Percentiles rank a stretch among this genome's conserved stretches.
Evolutionary conservation across 2,113 vertebrate genomes (phyloP).

Genomic region (Lophotis ruficrista): DNA sequence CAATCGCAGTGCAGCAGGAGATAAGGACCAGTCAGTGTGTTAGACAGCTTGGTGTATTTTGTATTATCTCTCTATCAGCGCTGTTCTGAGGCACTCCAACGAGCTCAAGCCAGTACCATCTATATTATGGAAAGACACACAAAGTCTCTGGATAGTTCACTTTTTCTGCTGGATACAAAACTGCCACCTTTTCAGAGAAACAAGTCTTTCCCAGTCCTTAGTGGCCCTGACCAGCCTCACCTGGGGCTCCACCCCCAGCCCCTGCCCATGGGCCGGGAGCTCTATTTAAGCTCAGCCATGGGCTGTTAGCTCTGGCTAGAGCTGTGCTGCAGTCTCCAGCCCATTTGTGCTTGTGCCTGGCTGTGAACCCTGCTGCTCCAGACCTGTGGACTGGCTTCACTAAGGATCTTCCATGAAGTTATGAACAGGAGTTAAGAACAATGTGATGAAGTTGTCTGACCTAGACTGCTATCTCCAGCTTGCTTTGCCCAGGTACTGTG

Average conservation of each 20-base stretch:
- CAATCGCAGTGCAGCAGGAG: neutral
- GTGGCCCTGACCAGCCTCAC: neutral
- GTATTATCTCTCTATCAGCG: neutral
- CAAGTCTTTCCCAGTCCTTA: neutral
- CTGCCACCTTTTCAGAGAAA: neutral
- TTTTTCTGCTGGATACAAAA: neutral
- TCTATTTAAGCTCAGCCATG: neutral
- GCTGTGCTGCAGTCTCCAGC: rapidly evolving
- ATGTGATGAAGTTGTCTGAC: neutral
- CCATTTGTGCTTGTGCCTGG: rapidly evolving
- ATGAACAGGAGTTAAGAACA: no score
- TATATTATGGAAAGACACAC: neutral
- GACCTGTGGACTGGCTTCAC: neutral
- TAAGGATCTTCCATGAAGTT: neutral
- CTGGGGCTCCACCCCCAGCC: neutral
- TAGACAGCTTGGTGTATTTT: neutral
- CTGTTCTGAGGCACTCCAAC: neutral
- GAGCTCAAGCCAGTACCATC: neutral
- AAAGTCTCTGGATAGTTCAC: neutral
- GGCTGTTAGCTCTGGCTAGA: rapidly evolving
- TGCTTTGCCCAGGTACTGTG: neutral
- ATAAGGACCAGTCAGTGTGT: neutral
- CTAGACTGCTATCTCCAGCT: neutral
- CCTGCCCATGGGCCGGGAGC: neutral
- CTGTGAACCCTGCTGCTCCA: neutral